Base-by-base conservation (phyloP, 2,113 vertebrate genomes). In the Catagonus wagneri region DNA sequence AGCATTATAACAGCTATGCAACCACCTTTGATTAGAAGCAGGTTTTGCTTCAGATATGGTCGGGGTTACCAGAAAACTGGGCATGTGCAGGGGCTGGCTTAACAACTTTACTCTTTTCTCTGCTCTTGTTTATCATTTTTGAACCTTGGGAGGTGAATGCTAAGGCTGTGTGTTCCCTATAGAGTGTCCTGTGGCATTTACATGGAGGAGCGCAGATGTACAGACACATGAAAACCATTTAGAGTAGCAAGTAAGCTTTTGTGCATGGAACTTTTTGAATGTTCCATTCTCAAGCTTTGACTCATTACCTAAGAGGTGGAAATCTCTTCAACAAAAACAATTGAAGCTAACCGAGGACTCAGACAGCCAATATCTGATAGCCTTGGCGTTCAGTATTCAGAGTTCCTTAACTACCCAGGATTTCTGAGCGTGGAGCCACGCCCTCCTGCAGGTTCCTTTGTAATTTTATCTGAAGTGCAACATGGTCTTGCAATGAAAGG, bases 81-180 rank as follows among this genome's bases (percentile, higher is more conserved):
- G 92, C 98, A 97, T 96, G 96, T 98, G 97, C 94, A 86, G 95
- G 93, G 97, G 96, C 98, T 98, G 97, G 97, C 98, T 98, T 98
- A 98, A 98, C 94, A 97, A 98, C 97, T 97, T 97, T 97, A 97
- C 98, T 98, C 98, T 98, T 98, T 98, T 98, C 96, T 89, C 91
- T 98, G 98, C 95, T 98, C 96, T 97, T 98, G 98, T 98, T 98
- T 98, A 98, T 98, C 98, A 97, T 97, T 98, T 97, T 98, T 96
- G 98, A 98, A 98, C 97, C 97, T 98, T 98, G 98, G 97, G 98
- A 97, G 93, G 95, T 98, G 97, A 98, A 98, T 98, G 97, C 95
- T 89, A 95, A 98, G 98, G 95, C 96, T 97, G 96, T 96, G 96
- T 6, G 75, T 95, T 97, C 97, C 89, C 95, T 95, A 85, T 90